These are phyloP conservation scores for Tetragnatha versicolor DNA, from an alignment of 1,140 invertebrate species.

Conservation along the genomic window DNA sequence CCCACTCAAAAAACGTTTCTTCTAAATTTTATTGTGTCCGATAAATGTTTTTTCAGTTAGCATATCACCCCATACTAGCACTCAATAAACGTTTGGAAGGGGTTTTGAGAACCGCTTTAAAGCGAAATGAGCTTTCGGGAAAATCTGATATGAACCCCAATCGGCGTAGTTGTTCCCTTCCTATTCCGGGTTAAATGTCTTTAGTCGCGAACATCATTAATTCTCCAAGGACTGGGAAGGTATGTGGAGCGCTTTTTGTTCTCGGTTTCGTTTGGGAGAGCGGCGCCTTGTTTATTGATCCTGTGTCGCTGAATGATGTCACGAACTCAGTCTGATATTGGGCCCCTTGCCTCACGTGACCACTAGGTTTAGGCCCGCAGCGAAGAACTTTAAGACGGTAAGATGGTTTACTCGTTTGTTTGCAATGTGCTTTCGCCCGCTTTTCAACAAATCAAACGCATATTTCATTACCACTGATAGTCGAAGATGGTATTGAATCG, in stretches of 20 bases:
- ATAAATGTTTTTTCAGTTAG: no score
- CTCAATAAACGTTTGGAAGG: no score
- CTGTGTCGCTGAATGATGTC: constrained; percentile 20
- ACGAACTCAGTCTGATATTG: constrained; percentile 14
- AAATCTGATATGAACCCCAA: no score
- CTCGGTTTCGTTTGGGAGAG: constrained; percentile 7
- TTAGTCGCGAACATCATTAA: no score
- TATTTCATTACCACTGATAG: constrained; percentile 5
- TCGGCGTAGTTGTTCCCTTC: no score
- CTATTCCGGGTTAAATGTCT: no score
- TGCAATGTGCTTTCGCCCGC: constrained; percentile 12
- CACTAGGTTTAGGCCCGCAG: constrained; percentile 17
- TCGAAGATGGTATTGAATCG: constrained; percentile 32
- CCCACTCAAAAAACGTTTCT: no score
- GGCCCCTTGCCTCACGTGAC: constrained; percentile 25
- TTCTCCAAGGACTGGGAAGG: no score
- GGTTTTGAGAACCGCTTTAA: no score
- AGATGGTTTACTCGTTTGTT: constrained; percentile 23
- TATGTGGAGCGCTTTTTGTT: not conserved
- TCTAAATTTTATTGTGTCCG: no score
- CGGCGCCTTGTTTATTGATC: constrained; percentile 10
- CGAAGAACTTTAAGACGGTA: constrained; percentile 24
- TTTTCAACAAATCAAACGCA: not conserved
- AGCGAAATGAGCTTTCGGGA: no score
- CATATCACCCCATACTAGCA: no score